Conservation (phyloP, 2,888 invertebrate genomes). For the Gortyna flavago region DNA sequence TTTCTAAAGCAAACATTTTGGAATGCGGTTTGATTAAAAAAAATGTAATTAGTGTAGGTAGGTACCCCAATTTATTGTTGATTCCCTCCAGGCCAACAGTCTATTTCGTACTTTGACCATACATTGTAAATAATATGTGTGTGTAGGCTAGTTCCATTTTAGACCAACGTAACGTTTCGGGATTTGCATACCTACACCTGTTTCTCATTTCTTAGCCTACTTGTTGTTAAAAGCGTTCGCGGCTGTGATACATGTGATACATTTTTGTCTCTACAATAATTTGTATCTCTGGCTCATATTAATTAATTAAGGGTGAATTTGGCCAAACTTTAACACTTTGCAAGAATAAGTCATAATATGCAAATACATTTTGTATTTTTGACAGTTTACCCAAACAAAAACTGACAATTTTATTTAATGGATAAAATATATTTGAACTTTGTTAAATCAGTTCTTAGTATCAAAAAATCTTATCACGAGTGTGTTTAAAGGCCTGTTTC, state of each 20-base stretch:
- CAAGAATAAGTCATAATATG: not conserved
- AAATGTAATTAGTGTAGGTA: slow-evolving; percentile 40
- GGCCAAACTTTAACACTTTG: not conserved
- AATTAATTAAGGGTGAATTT: not conserved
- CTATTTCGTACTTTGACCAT: slow-evolving; percentile 12
- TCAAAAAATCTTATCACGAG: not conserved
- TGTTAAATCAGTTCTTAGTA: not conserved
- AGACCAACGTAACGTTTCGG: not conserved
- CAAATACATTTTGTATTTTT: not conserved
- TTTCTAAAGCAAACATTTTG: slow-evolving; percentile 64
- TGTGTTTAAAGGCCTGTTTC: not conserved
- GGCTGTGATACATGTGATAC: too few species aligned
- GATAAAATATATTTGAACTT: not conserved
- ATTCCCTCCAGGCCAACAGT: slow-evolving; percentile 32
- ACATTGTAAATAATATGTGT: slow-evolving; percentile 19
- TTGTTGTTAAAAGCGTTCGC: slow-evolving; percentile 16
- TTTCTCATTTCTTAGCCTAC: too few species aligned
- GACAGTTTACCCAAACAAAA: not conserved
- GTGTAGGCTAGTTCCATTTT: slow-evolving; percentile 21
- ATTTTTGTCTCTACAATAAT: not conserved
- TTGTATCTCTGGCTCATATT: too few species aligned
- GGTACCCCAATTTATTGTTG: slow-evolving; percentile 41
- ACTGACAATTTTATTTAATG: not conserved
- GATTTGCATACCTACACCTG: not conserved
- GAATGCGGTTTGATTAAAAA: slow-evolving; percentile 75